A percentile compares a stretch with the other conserved stretches of the same genome.
phyloP scores from a whole-genome alignment of 2,797 vertebrate genomes.

The Chelon auratus region DNA sequence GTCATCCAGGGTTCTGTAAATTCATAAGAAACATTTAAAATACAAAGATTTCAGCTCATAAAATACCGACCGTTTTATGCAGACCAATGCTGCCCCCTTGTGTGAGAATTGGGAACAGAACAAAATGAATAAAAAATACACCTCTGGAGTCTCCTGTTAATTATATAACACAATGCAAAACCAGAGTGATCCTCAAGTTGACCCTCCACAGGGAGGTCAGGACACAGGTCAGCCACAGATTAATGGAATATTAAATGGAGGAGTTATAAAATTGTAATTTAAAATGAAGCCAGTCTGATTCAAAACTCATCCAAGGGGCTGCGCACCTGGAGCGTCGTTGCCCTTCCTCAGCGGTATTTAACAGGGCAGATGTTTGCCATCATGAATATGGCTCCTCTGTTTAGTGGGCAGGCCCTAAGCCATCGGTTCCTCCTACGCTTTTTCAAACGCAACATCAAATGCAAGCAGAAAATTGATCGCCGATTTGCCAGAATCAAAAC shows the following conservation, averaged over 20 bases:
- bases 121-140: slow-evolving; percentile 10
- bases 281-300: slow-evolving; percentile 22
- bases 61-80: neutral
- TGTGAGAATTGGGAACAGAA: slow-evolving; percentile 39
- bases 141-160: slow-evolving; percentile 8
- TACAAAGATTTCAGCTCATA: neutral
- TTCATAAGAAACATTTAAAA: neutral
- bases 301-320: slow-evolving; percentile 16
- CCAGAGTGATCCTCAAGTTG: slow-evolving; percentile 21
- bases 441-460: neutral
- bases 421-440: neutral
- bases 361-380: slow-evolving; percentile 1
- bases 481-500: neutral
- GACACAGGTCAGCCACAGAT: slow-evolving; percentile 18
- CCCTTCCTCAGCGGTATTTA: slow-evolving; percentile 11
- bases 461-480: neutral
- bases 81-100: slow-evolving; percentile 65
- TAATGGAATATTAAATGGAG: slow-evolving; percentile 28
- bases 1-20: neutral
- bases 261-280: slow-evolving; percentile 6
- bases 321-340: neutral
- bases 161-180: slow-evolving; percentile 24
- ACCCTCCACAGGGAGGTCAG: slow-evolving; percentile 29
- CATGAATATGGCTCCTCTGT: neutral
- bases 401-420: neutral